Evolutionary conservation across 2,797 vertebrate species (phyloP).

Genomic region (Carcharodon carcharias): DNA sequence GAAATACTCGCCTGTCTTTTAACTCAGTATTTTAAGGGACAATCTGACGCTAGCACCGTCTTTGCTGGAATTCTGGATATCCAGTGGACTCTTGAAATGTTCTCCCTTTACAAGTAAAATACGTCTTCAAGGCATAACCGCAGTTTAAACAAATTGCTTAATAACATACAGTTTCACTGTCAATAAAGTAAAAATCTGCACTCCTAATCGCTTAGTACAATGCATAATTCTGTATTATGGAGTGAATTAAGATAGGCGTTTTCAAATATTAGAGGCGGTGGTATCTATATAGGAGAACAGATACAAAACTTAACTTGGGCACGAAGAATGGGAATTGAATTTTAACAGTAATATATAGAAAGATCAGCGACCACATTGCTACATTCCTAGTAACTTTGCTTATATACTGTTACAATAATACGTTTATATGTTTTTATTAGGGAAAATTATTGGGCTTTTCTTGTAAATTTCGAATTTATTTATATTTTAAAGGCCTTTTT

Average conservation of each 20-base stretch:
- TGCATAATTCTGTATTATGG: neutral
- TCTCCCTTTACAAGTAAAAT: neutral
- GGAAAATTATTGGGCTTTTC: neutral
- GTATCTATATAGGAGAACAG: neutral
- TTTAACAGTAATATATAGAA: too few species aligned
- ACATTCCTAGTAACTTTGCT: neutral
- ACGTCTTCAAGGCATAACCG: neutral
- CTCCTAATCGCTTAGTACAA: neutral
- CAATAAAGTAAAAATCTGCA: neutral
- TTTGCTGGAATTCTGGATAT: neutral
- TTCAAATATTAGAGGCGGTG: neutral
- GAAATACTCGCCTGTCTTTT: neutral
- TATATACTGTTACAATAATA: too few species aligned
- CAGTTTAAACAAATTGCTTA: neutral
- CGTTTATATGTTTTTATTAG: neutral
- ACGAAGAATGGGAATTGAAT: neutral
- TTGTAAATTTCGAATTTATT: too few species aligned
- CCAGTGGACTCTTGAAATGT: neutral
- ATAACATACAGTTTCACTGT: neutral
- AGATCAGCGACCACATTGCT: neutral
- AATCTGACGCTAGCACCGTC: neutral
- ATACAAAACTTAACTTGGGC: neutral
- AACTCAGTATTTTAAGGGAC: neutral
- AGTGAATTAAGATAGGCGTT: neutral
- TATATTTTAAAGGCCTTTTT: neutral